Conservation (phyloP, 2,888 invertebrate species). For the Hydroisotoma schaefferi region DNA sequence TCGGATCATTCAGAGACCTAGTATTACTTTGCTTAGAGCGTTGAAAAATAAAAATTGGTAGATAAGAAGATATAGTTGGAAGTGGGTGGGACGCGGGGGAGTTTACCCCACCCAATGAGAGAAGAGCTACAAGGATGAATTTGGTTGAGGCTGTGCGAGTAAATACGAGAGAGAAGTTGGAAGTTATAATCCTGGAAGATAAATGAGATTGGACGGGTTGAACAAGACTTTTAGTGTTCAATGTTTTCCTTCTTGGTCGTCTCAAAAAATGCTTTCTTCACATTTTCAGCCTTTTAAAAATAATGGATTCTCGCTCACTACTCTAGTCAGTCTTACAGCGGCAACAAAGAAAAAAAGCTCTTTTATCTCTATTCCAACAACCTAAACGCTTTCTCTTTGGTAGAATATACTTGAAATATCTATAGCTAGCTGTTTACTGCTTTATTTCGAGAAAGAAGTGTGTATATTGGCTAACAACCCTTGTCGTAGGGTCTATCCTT, state of each 20-base stretch:
- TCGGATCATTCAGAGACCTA: too few species aligned
- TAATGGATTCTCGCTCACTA: conserved; percentile 6
- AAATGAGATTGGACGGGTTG: conserved; percentile 7
- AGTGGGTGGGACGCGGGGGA: too few species aligned
- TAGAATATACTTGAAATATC: too few species aligned
- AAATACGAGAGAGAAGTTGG: too few species aligned
- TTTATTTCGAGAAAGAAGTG: too few species aligned
- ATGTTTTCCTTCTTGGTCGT: conserved; percentile 5
- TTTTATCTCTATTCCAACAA: background rate
- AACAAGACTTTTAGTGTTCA: conserved; percentile 7
- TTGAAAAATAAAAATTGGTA: too few species aligned
- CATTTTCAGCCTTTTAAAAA: conserved; percentile 7
- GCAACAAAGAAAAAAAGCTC: background rate
- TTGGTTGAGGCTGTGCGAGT: too few species aligned
- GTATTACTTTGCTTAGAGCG: too few species aligned
- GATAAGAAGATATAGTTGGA: too few species aligned
- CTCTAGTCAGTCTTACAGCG: background rate
- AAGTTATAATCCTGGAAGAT: conserved; percentile 6
- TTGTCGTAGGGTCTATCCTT: conserved; percentile 5
- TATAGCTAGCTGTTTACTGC: background rate
- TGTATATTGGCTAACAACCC: conserved; percentile 7
- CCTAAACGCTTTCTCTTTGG: too few species aligned
- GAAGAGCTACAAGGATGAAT: too few species aligned
- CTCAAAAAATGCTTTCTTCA: conserved; percentile 7
- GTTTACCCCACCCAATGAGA: too few species aligned